A percentile compares a stretch with the other conserved stretches of the same genome.
These are phyloP conservation scores for Gastrophysa polygoni DNA, from an alignment of 2,888 invertebrate genomes.

Conservation along the genomic window DNA sequence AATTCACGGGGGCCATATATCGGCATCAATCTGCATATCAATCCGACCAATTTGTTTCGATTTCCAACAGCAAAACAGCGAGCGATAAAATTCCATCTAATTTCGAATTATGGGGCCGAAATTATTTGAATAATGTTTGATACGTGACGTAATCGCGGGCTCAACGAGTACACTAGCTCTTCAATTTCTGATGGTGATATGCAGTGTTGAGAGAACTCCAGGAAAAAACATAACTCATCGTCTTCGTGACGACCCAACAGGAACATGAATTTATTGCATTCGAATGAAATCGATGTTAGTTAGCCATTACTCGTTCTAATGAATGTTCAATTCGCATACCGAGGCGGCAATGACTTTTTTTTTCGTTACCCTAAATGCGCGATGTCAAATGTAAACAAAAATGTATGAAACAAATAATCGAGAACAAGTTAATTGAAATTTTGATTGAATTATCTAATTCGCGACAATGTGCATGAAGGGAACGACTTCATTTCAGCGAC, in stretches of 20 bases:
- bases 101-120: neutral
- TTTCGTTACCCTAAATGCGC: too few species aligned
- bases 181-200: neutral
- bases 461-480: too few species aligned
- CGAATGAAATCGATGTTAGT: too few species aligned
- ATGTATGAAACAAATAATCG: too few species aligned
- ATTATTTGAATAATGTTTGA: neutral
- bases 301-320: too few species aligned
- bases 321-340: too few species aligned
- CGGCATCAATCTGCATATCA: neutral
- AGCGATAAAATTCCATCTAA: neutral
- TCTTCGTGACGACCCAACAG: neutral
- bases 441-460: too few species aligned
- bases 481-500: too few species aligned
- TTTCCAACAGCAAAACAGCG: neutral
- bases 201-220: neutral
- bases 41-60: neutral
- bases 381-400: too few species aligned
- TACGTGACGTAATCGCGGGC: neutral
- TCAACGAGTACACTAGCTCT: neutral
- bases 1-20: neutral
- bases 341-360: too few species aligned
- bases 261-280: too few species aligned
- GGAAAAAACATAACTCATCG: slow-evolving; percentile 4
- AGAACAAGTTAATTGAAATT: too few species aligned